Evolutionary conservation across 2,113 vertebrate genomes (phyloP).

Genomic region (Salvelinus namaycush): DNA sequence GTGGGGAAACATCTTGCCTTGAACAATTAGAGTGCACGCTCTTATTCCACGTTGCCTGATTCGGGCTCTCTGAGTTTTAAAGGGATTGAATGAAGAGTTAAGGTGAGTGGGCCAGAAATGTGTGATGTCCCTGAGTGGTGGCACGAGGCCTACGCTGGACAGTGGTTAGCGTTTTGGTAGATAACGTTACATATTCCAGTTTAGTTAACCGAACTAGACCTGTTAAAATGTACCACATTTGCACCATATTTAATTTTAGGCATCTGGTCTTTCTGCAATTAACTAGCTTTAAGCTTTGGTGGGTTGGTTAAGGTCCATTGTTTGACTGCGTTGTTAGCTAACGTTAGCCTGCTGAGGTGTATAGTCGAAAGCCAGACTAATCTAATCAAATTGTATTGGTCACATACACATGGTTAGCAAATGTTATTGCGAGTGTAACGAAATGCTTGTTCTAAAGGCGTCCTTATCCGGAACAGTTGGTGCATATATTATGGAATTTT

Average conservation of each 20-base stretch:
- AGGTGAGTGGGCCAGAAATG: neutral
- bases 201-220: neutral
- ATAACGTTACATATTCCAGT: no score
- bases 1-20: neutral
- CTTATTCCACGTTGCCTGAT: neutral
- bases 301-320: no score
- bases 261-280: neutral
- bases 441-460: no score
- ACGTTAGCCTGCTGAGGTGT: no score
- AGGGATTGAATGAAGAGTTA: conserved; percentile 1
- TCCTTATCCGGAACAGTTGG: no score
- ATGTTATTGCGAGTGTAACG: no score
- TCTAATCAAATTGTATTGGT: no score
- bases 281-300: no score
- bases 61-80: neutral
- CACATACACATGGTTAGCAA: no score
- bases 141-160: neutral
- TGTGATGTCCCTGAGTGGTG: neutral
- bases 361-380: no score
- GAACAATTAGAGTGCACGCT: neutral
- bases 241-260: neutral
- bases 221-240: neutral
- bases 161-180: neutral
- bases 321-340: no score
- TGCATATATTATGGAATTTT: no score